Base-by-base conservation (phyloP, 2,797 vertebrate species). In the Anguilla megastoma region DNA sequence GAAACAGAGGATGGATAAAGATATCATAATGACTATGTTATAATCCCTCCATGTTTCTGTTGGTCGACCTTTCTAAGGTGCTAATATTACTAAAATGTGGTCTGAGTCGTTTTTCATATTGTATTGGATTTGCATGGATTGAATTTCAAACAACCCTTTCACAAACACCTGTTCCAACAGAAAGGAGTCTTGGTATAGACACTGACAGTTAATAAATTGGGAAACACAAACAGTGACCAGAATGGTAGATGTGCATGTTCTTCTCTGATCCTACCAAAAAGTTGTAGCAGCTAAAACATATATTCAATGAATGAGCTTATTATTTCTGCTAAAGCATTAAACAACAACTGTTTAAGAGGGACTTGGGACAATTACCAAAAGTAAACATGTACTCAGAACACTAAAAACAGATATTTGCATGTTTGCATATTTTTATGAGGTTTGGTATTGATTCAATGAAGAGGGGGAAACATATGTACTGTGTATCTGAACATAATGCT, bases 241-340 rank as follows among this genome's bases (percentile, higher is more conserved):
- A 18, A 76, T 21, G 33, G 16, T 41, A 76, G 71, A 36, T 33
- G 24, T 74, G 30, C 30, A 14, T 76, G 41, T 76, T 76, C 74
- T 41, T 41, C 71, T 71, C 66, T 71, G 71, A 41, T 76, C 71
- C 12, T 74, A 8, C 27, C 27, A 30, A 76, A 76, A 33, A 0
- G 74, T 30, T 74, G 69, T 9, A 74, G 30, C 30, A 74, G 69
- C 30, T 74, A 30, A 74, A 33, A 74, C 30, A 36, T 36, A 30
- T 33, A 82, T 79, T 86, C 54, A 88, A 88, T 92, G 91, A 94
- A 93, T 92, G 89, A 87, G 76, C 58, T 87, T 92, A 92, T 89
- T 90, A 18, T 16, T 92, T 45, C 90, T 84, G 87, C 90, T 89
- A 86, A 63, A 89, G 87, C 83, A 88, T 85, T 91, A 86, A 91